Evolutionary conservation across 2,888 invertebrate species (phyloP).

Genomic region (Ramazzottius varieornatus): DNA sequence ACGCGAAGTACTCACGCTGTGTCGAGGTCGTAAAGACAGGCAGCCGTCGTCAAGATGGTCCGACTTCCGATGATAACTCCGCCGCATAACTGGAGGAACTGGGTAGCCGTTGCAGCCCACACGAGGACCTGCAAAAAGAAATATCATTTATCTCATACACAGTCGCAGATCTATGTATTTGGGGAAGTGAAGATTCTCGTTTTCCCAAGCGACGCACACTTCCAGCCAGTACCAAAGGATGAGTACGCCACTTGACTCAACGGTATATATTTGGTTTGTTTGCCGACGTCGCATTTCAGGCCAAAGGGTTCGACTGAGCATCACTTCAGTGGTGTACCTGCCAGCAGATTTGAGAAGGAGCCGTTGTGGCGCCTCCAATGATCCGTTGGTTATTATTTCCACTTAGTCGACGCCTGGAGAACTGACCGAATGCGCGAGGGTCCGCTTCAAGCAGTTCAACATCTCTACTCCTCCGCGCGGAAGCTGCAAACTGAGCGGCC

Average conservation of each 20-base stretch:
- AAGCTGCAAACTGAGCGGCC: neutral
- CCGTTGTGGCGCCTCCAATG: neutral
- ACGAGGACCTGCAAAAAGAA: neutral
- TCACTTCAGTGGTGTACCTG: neutral
- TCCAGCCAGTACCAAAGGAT: no score
- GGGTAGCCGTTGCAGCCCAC: neutral
- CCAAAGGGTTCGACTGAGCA: no score
- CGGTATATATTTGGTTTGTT: no score
- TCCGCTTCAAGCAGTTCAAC: neutral
- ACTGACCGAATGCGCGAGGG: neutral
- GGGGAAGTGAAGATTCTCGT: no score
- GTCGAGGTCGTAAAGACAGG: neutral
- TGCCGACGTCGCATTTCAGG: no score
- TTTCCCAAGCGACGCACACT: no score
- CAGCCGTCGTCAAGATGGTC: neutral
- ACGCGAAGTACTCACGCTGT: no score
- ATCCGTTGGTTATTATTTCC: neutral
- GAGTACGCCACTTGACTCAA: no score
- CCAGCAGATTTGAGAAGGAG: neutral
- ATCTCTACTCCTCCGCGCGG: neutral
- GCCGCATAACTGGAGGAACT: neutral
- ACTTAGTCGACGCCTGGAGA: neutral
- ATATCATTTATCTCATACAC: neutral
- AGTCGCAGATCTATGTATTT: neutral
- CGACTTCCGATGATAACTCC: neutral